Conservation (phyloP, 2,888 invertebrate species). For the Brachypterus glaber region DNA sequence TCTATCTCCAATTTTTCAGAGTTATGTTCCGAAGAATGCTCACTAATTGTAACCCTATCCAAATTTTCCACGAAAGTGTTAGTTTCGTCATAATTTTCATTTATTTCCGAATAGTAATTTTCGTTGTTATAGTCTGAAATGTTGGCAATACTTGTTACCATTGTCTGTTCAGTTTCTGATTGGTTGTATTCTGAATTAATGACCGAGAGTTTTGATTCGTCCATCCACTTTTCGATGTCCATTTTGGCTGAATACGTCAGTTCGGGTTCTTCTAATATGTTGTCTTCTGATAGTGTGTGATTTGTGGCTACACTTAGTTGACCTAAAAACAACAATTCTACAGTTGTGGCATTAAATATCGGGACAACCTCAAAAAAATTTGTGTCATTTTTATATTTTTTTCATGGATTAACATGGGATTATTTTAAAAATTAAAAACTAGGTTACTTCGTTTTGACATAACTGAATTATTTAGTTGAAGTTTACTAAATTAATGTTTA, state of each 20-base stretch:
- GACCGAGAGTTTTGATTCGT: constrained; percentile 37
- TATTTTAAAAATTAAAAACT: too few relatives aligned
- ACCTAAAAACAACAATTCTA: constrained; percentile 34
- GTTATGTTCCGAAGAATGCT: constrained; percentile 36
- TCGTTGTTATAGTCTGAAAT: not conserved
- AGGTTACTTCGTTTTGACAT: too few relatives aligned
- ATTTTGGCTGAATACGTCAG: constrained; percentile 33
- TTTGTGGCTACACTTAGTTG: constrained; percentile 41
- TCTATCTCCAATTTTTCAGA: constrained; percentile 18
- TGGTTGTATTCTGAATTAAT: constrained; percentile 20
- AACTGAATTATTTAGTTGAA: too few relatives aligned
- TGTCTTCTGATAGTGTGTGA: constrained; percentile 33
- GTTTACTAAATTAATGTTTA: too few relatives aligned
- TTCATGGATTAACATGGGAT: too few relatives aligned
- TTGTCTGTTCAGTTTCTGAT: constrained; percentile 14
- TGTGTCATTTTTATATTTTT: too few relatives aligned
- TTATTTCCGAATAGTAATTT: not conserved
- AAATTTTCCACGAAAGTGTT: constrained; percentile 30
- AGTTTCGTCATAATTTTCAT: constrained; percentile 19
- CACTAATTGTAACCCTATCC: constrained; percentile 30
- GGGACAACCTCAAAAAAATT: too few relatives aligned
- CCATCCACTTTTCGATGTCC: constrained; percentile 40
- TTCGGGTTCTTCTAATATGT: constrained; percentile 35
- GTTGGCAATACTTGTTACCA: not conserved
- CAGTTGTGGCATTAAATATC: too few relatives aligned